Percentiles rank a stretch among this genome's conserved stretches.
Conservation (phyloP, 2,888 invertebrate genomes). For the Lasioglossum morio region DNA sequence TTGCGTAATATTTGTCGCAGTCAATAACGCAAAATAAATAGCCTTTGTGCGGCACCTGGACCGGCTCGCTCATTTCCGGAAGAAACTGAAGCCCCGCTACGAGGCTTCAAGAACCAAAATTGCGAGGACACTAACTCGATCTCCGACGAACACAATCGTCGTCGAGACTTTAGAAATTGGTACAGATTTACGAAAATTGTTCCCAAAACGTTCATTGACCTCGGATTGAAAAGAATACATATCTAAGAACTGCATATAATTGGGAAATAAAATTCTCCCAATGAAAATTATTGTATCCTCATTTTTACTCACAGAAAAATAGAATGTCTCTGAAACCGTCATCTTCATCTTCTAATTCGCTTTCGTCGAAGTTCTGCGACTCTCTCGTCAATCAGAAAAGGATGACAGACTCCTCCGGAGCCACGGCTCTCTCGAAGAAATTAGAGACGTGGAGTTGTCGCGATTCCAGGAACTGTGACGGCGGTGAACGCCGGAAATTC, state of each 20-base stretch:
- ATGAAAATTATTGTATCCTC: neutral
- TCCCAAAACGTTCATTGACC: neutral
- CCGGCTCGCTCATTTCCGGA: conserved; percentile 25
- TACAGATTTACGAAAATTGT: neutral
- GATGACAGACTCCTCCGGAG: neutral
- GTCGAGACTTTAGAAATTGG: neutral
- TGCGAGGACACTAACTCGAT: neutral
- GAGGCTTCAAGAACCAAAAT: neutral
- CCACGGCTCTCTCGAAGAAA: neutral
- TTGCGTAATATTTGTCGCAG: conserved; percentile 75
- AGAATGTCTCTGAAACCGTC: neutral
- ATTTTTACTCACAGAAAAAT: neutral
- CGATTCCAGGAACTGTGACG: conserved; percentile 18
- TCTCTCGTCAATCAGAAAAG: neutral
- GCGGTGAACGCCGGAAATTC: conserved; percentile 29
- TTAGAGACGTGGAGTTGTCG: conserved; percentile 7
- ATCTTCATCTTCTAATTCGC: neutral
- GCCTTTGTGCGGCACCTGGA: conserved; percentile 42
- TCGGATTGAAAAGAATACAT: neutral
- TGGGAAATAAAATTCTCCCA: neutral
- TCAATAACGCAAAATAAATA: conserved; percentile 77
- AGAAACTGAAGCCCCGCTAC: neutral
- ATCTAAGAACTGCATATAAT: neutral
- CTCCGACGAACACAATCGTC: neutral
- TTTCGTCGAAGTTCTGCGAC: neutral